Conservation (phyloP, 2,113 vertebrate species). For the Hemichromis elongatus region DNA sequence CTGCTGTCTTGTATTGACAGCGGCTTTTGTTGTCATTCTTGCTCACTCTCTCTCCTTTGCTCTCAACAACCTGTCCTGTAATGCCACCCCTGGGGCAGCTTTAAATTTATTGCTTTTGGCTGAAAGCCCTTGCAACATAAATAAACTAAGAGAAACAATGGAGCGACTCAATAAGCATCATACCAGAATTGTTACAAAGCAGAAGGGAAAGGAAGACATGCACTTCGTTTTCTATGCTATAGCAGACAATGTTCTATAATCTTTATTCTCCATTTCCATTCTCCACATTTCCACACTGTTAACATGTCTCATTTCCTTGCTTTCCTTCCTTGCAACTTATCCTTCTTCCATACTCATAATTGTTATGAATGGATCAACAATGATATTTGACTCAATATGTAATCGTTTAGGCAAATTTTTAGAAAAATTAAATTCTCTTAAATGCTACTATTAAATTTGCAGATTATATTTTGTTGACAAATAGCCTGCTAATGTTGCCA, state of each 20-base stretch:
- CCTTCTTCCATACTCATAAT: background rate
- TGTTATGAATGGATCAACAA: conserved; percentile 35
- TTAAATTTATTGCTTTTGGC: conserved; percentile 67
- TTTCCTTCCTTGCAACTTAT: conserved; percentile 43
- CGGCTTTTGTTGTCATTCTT: conserved; percentile 19
- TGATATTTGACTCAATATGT: background rate
- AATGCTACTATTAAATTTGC: background rate
- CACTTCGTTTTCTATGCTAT: conserved; percentile 39
- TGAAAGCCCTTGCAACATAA: conserved; percentile 51
- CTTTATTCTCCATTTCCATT: conserved; percentile 31
- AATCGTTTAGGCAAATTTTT: background rate
- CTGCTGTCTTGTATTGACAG: conserved; percentile 49
- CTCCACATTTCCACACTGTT: conserved; percentile 41
- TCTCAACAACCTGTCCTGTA: conserved; percentile 58
- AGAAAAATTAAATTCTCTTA: background rate
- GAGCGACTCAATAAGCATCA: conserved; percentile 44
- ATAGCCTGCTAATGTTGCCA: too few relatives aligned
- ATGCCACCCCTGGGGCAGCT: conserved; percentile 63
- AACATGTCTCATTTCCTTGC: conserved; percentile 46
- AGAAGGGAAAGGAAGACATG: conserved; percentile 39
- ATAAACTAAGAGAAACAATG: conserved; percentile 65
- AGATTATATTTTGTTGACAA: too few relatives aligned
- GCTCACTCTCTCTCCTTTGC: conserved; percentile 12
- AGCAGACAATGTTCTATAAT: conserved; percentile 45
- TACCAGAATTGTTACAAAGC: conserved; percentile 41